Evolutionary conservation across 2,113 vertebrate genomes (phyloP).

Genomic region (Cyphomyrus plagiostoma): DNA sequence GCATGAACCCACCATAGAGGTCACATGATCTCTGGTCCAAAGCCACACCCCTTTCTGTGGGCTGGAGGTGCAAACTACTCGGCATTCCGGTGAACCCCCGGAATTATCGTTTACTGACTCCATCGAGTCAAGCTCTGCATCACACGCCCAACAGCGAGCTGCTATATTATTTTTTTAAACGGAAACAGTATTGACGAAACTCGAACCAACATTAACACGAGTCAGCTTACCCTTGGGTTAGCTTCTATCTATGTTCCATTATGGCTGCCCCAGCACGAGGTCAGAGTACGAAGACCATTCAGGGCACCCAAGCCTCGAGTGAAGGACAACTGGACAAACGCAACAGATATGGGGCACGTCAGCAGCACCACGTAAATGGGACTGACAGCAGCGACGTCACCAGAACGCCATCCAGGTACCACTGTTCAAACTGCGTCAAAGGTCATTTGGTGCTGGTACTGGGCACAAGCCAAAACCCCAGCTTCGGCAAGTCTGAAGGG

Average conservation of each 20-base stretch:
- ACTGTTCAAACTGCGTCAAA: neutral
- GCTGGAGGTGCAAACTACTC: no score
- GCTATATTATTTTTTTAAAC: neutral
- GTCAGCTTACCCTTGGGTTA: neutral
- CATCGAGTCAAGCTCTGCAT: neutral
- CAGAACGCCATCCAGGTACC: neutral
- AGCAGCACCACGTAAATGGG: neutral
- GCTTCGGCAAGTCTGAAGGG: neutral
- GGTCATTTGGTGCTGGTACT: neutral
- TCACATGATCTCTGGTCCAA: neutral
- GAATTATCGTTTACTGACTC: neutral
- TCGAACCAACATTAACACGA: no score
- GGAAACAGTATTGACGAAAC: neutral
- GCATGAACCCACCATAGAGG: neutral
- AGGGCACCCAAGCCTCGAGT: neutral
- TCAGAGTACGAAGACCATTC: neutral
- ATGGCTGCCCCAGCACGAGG: neutral
- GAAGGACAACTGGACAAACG: neutral
- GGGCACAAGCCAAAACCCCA: neutral
- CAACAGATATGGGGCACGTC: neutral
- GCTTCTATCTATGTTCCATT: neutral
- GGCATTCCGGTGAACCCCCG: no score
- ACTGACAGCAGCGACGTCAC: neutral
- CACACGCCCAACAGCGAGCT: neutral
- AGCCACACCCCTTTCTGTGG: neutral